Evolutionary conservation across 2,888 invertebrate genomes (phyloP), one percentile per base, ranked within the genome.

Genomic region (Pachydiplax longipennis): DNA sequence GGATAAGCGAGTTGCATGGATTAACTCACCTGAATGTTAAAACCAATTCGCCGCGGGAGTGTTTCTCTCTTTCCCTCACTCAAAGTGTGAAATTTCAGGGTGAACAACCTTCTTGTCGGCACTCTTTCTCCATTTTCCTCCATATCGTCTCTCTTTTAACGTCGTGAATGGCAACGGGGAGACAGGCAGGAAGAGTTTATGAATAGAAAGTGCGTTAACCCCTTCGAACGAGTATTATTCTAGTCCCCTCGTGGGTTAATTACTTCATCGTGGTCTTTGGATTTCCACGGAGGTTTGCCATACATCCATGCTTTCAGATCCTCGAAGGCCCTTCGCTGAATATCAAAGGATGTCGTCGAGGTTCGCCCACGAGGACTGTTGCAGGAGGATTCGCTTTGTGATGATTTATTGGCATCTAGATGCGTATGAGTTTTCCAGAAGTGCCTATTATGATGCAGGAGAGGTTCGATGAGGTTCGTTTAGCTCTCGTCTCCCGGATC

Each of bases 21-120:
- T 73, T 73, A 73, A 12, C 73, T 31, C 73, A 31, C 73, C 73
- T 73, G 73, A 73, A 73, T 73, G 73, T 73, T 53, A 73, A 73
- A 25, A 73, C 73, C 73, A 31, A 73, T 73, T 73, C 73, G 31
- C 25, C 31, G 73, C 31, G 31, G 25, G 31, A 65, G 65, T 65
- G 65, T n/a, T 65, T 48, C 48, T 44, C 40, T 25, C 22, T 44
- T 6, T 12, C 22, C 40, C 48, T 25, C n/a, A 25, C n/a, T 53
- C 25, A 48, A 61, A 87, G 87, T 61, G 87, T 40, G 87, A 37
- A 87, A 87, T 65, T 87, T 87, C 87, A 61, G 61, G 87, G 87
- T 87, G 87, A 87, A 87, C 87, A 61, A n/a, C 87, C 87, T 87
- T 31, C 82, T 31, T 15, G 31, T 53, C 31, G 82, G 31, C 80